A percentile compares a stretch with the other conserved stretches of the same genome.
These are phyloP conservation scores for Lamellibrachia columna DNA, from an alignment of 2,888 invertebrate species.

Conservation along the genomic window DNA sequence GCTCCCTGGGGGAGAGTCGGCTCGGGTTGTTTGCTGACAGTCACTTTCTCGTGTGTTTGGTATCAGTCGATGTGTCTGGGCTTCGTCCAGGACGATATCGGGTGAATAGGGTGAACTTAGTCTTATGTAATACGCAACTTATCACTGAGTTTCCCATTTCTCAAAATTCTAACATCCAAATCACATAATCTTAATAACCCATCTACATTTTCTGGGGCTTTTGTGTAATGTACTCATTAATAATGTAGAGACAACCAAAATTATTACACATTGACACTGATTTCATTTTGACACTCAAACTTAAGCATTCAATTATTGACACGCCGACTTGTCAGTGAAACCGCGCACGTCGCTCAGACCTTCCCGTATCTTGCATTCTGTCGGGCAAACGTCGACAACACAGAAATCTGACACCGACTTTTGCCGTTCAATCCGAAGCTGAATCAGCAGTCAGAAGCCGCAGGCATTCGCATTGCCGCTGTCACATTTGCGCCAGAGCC, in stretches of 20 bases:
- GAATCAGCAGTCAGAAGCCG: background rate
- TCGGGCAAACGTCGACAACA: background rate
- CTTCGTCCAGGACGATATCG: background rate
- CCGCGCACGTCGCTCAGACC: background rate
- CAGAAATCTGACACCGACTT: background rate
- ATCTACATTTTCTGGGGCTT: no score
- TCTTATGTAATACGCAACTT: background rate
- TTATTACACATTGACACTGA: background rate
- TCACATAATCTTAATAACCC: no score
- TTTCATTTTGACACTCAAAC: background rate
- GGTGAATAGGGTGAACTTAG: background rate
- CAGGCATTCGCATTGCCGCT: background rate
- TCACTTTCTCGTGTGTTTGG: background rate
- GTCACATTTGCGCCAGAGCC: background rate
- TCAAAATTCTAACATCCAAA: background rate
- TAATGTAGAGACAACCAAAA: background rate
- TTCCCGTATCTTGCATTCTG: background rate
- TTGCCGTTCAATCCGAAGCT: background rate
- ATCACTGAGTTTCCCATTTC: background rate
- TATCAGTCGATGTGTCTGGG: background rate
- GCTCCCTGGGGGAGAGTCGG: background rate
- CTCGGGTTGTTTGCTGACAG: background rate
- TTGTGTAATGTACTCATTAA: no score
- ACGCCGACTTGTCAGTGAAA: background rate
- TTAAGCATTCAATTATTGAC: slow-evolving; percentile 6